Base-by-base conservation (phyloP, 2,888 invertebrate genomes). In the Ferrisia virgata region DNA sequence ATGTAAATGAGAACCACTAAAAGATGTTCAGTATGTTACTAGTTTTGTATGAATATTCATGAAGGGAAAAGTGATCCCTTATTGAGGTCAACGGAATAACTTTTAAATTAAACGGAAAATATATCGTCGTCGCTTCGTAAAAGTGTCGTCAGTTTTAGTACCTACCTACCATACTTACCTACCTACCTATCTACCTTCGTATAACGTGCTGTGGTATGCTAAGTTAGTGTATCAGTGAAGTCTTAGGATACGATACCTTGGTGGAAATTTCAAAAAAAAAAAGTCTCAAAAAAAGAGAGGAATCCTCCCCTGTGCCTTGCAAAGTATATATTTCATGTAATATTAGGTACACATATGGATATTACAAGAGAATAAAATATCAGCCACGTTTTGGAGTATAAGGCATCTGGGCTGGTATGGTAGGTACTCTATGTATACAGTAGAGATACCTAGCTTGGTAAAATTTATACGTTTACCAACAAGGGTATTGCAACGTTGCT, bases 61-160 rank as follows among this genome's bases (percentile, higher is more conserved):
- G 72, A 76, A 76, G 72, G 33, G 72, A 76, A 76, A 76, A 76
- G 72, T 36, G 72, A 76, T 76, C 72, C 72, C 72, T 76, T 76
- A 76, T 76, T 76, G 72, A 76, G 72, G 72, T 76, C 72, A 76
- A 18, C 72, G 72, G 72, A 76, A 76, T 76, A 76, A 76, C 72
- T 76, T 76, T 76, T 76, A 76, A 76, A 33, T 76, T 76, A 36
- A 76, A 36, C 72, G 72, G 31, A 76, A 76, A 76, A 76, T 76
- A 76, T 76, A 28, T 76, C 72, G 72, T 18, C 72, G 72, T 8
- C 6, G 28, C 15, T 25, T 2, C 11, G 28, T 64, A 53, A 53
- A 22, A 9, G 64, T 64, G 15, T 64, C 28, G 64, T 64, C 28
- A n/a, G n/a, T n/a, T n/a, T n/a, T n/a, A n/a, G n/a, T n/a, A n/a